Base-by-base conservation (phyloP, 1,140 invertebrate genomes). In the Copidosoma floridanum region DNA sequence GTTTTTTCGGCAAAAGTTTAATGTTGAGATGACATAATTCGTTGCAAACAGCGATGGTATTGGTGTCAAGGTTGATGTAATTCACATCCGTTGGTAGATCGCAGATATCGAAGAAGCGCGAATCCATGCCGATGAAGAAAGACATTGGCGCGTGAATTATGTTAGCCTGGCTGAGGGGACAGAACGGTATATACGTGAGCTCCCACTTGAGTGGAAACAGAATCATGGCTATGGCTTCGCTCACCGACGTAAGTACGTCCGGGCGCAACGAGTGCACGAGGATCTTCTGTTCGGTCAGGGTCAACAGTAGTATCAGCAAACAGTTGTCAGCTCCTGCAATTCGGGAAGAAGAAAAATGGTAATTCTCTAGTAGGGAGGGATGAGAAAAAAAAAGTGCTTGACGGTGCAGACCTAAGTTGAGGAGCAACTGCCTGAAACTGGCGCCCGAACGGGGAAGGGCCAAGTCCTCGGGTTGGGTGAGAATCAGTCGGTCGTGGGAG, bases 141-240 rank as follows among this genome's bases (percentile, higher is more conserved):
- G 98, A 97, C 65, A 98, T 82, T 0, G 98, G 98, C 29, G 97
- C 96, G 80, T 97, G 93, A 18, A 99, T 82, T 7, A 99, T 92
- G 76, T 90, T 88, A 3, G 89, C 88, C 68, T 90, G 78, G 53
- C 89, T 93, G 67, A 99, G 83, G 1, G 98, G 98, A 84, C 98
- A 99, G 8, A 99, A 82, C 12, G 98, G 98, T 80, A 99, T 97
- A 74, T 99, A 99, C 0, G 97, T 97, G 79, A 97, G 99, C 77
- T 99, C 96, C 98, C 98, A 99, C 74, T 98, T 95, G 76, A 99
- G 98, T 0, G 98, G 98, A 80, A 99, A 99, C 56, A 99, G 87
- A 66, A 99, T 85, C 78, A 93, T 93, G 7, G 94, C 91, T n/a
- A 99, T 89, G 16, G 97, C 97, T 84, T 99, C 98, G 21, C 95